phyloP scores from a whole-genome alignment of 1,140 invertebrate genomes.

The Cotesia chilonis region DNA sequence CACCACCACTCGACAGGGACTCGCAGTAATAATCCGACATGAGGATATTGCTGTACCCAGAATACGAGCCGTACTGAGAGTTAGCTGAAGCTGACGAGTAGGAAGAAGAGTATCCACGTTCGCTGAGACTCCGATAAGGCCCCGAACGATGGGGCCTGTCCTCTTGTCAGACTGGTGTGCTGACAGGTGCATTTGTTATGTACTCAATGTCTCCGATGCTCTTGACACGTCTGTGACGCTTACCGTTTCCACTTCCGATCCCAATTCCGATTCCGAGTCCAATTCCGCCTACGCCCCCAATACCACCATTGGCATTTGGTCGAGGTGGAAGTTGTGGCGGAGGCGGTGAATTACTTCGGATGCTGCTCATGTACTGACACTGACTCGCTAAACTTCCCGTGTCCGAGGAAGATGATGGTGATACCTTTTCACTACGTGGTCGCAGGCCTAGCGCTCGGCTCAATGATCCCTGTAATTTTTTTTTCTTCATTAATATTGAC shows the following conservation, averaged over 20 bases:
- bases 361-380: conserved; percentile 64
- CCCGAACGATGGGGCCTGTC: conserved; percentile 60
- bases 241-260: conserved; percentile 43
- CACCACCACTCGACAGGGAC: conserved; percentile 32
- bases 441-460: conserved; percentile 78
- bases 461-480: conserved; percentile 74
- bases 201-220: conserved; percentile 78
- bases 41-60: conserved; percentile 59
- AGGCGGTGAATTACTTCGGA: conserved; percentile 59
- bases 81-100: conserved; percentile 44
- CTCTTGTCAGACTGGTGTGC: conserved; percentile 64
- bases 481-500: conserved; percentile 8
- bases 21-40: conserved; percentile 52
- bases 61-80: conserved; percentile 59
- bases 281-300: too few species aligned
- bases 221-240: conserved; percentile 74
- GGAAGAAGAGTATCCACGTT: conserved; percentile 60
- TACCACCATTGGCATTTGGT: conserved; percentile 50
- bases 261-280: too few species aligned
- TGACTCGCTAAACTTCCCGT: conserved; percentile 67
- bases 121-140: conserved; percentile 62
- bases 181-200: conserved; percentile 63
- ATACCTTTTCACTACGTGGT: conserved; percentile 68
- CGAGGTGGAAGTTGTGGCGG: conserved; percentile 59
- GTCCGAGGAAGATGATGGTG: conserved; percentile 69